phyloP scores from a whole-genome alignment of 2,113 vertebrate species.

The Galbula dea region DNA sequence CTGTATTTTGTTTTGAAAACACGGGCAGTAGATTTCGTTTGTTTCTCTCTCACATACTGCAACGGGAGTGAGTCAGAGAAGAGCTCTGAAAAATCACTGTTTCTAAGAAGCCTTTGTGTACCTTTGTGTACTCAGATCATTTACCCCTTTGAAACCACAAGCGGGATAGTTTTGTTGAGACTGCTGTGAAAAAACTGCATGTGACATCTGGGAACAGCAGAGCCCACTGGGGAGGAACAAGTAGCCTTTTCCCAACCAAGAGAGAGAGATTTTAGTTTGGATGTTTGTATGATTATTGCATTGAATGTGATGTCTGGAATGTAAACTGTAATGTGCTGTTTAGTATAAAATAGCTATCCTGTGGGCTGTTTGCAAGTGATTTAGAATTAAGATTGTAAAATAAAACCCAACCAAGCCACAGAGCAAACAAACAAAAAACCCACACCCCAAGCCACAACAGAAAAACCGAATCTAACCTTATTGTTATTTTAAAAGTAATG shows the following conservation, averaged over 20 bases:
- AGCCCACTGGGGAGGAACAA: background rate
- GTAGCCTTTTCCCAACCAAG: background rate
- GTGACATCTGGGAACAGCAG: background rate
- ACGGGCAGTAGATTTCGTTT: background rate
- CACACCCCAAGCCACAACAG: background rate
- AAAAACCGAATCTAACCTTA: background rate
- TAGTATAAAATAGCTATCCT: constrained; percentile 3
- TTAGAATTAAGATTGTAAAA: background rate
- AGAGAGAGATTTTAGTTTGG: constrained; percentile 5
- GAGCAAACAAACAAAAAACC: background rate
- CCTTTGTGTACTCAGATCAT: background rate
- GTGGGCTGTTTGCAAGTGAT: constrained; percentile 10
- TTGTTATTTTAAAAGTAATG: background rate
- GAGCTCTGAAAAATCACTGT: background rate
- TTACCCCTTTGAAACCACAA: background rate
- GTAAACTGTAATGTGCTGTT: background rate
- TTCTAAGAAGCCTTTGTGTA: background rate
- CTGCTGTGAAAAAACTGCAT: background rate
- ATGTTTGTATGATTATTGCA: constrained; percentile 21
- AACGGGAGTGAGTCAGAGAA: background rate
- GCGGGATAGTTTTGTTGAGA: background rate
- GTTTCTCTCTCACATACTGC: background rate
- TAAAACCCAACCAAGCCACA: background rate
- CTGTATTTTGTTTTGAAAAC: background rate
- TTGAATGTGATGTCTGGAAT: constrained; percentile 14